These are phyloP conservation scores for Oxygymnocypris stewartii DNA, from an alignment of 2,113 vertebrate species.

Conservation along the genomic window DNA sequence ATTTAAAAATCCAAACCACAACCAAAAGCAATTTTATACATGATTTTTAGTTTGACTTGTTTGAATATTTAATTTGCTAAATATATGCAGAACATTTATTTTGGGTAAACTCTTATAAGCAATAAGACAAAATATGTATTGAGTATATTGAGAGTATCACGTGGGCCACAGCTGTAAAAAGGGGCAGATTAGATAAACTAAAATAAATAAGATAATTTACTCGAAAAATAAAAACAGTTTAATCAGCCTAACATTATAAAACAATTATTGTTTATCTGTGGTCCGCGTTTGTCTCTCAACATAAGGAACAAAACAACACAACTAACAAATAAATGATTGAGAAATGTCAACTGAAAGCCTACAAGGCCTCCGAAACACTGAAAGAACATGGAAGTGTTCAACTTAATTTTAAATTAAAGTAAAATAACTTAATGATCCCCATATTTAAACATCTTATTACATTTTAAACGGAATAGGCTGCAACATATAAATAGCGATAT, in stretches of 20 bases:
- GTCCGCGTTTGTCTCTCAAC: neutral
- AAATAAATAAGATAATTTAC: neutral
- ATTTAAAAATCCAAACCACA: constrained; percentile 70
- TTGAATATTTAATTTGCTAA: constrained; percentile 77
- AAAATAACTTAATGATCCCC: neutral
- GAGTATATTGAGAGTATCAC: neutral
- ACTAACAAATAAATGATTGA: neutral
- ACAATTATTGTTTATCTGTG: neutral
- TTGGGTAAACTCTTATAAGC: neutral
- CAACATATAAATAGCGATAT: neutral
- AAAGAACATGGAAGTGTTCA: neutral
- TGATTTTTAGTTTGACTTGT: constrained; percentile 75
- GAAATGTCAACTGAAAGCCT: neutral
- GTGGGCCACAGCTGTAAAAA: neutral
- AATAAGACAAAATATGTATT: neutral
- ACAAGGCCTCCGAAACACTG: neutral
- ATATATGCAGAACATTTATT: constrained; percentile 55
- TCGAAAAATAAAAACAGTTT: neutral
- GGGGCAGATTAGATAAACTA: neutral
- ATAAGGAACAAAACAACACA: neutral
- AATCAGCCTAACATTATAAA: neutral
- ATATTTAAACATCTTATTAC: neutral
- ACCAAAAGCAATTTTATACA: constrained; percentile 73
- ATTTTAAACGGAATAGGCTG: neutral
- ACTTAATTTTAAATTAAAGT: neutral